phyloP scores from a whole-genome alignment of 2,797 vertebrate species.

The Peromyscus attwateri region DNA sequence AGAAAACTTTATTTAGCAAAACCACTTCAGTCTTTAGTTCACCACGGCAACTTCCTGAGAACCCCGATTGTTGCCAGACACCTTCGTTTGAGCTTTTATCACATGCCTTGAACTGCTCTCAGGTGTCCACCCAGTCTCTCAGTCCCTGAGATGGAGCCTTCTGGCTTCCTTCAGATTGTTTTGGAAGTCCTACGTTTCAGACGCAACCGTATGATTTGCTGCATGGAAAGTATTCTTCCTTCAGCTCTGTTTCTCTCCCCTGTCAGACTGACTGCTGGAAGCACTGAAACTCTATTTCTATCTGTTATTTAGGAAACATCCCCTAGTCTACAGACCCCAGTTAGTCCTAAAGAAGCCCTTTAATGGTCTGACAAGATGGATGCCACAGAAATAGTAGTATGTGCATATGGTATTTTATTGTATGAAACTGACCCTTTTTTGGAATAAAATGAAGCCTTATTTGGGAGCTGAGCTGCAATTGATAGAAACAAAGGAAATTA shows the following conservation, averaged over 20 bases:
- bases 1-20: fast-evolving
- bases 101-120: not conserved
- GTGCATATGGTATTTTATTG: not conserved
- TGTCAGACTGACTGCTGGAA: conserved; percentile 12
- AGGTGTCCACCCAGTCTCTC: not conserved
- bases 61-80: not conserved
- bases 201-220: not conserved
- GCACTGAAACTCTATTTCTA: not conserved
- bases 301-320: conserved; percentile 42
- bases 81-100: not conserved
- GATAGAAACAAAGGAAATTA: conserved; percentile 16
- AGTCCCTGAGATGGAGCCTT: not conserved
- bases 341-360: conserved; percentile 24
- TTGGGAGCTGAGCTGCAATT: not conserved
- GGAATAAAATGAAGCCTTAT: conserved; percentile 43
- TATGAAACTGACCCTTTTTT: conserved; percentile 22
- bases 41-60: not conserved
- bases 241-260: conserved; percentile 7
- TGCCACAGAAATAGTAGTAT: not conserved
- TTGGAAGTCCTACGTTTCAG: not conserved
- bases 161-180: not conserved
- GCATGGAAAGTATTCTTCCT: conserved; percentile 6
- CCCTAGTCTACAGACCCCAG: not conserved
- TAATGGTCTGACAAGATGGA: not conserved
- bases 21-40: not conserved